Evolutionary conservation across 1,140 invertebrate genomes (phyloP).

Genomic region (Bicyclus anynana): DNA sequence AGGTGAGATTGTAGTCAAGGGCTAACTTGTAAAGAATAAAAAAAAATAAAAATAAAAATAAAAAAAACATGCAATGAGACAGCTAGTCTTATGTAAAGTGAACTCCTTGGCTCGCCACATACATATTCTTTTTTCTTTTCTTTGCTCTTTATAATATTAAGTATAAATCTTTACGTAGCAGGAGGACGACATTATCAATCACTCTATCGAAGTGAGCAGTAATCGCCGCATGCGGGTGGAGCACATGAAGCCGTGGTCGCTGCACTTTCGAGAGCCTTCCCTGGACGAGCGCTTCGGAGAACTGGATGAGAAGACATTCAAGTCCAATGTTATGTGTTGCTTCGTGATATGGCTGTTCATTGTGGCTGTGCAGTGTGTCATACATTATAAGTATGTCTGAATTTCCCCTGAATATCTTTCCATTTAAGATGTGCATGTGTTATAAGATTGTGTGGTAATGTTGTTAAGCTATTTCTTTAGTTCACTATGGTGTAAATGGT

Average conservation of each 20-base stretch:
- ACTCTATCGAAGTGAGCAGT: slow-evolving; percentile 94
- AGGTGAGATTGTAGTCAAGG: too few relatives aligned
- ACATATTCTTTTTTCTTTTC: too few relatives aligned
- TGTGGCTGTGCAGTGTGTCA: slow-evolving; percentile 86
- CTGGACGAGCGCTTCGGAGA: slow-evolving; percentile 83
- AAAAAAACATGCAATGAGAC: too few relatives aligned
- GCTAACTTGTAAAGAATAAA: too few relatives aligned
- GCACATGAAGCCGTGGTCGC: slow-evolving; percentile 91
- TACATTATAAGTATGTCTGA: slow-evolving; percentile 84
- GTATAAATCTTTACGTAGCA: slow-evolving; percentile 54
- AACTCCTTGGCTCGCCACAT: too few relatives aligned
- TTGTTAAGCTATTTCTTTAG: not conserved
- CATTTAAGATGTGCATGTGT: too few relatives aligned
- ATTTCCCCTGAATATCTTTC: too few relatives aligned
- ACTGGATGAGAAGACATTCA: slow-evolving; percentile 95
- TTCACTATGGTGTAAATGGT: too few relatives aligned
- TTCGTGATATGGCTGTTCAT: slow-evolving; percentile 95
- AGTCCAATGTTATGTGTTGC: slow-evolving; percentile 95
- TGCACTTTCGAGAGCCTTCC: slow-evolving; percentile 86
- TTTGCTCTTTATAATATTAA: not conserved
- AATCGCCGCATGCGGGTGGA: slow-evolving; percentile 93
- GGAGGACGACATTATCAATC: slow-evolving; percentile 92
- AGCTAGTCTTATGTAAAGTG: too few relatives aligned
- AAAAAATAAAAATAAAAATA: too few relatives aligned
- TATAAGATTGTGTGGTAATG: too few relatives aligned